Conservation (phyloP, 2,888 invertebrate genomes). For the Pteria penguin region DNA sequence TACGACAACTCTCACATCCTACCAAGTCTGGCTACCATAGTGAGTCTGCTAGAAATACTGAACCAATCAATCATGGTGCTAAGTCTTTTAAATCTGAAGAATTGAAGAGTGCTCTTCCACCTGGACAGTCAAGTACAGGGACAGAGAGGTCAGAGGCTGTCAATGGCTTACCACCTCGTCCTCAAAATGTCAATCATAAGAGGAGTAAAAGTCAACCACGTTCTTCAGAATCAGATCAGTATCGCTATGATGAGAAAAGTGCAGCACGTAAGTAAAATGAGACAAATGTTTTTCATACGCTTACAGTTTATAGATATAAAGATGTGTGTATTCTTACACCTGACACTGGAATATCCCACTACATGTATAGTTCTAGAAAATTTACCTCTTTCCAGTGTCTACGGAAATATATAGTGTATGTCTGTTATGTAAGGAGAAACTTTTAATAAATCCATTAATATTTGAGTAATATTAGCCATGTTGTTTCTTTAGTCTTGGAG, state of each 20-base stretch:
- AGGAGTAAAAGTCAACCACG: conserved; percentile 25
- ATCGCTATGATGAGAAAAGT: not conserved
- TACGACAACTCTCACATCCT: conserved; percentile 16
- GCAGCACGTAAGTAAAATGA: conserved; percentile 7
- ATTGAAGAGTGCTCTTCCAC: not conserved
- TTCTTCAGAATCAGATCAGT: conserved; percentile 2
- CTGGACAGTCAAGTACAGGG: not conserved
- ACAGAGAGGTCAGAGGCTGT: not conserved
- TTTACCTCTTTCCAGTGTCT: no score
- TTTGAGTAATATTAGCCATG: no score
- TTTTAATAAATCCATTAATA: no score
- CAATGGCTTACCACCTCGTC: not conserved
- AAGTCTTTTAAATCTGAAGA: no score
- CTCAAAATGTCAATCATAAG: not conserved
- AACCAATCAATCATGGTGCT: not conserved
- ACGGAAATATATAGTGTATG: no score
- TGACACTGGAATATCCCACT: no score
- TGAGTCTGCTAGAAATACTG: not conserved
- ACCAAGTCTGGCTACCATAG: not conserved
- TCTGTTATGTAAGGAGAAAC: no score
- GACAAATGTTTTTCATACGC: no score
- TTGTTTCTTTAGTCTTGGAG: no score
- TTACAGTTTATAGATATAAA: no score
- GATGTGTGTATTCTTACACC: no score
- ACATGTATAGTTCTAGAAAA: no score